A percentile compares a stretch with the other conserved stretches of the same genome.
These are phyloP conservation scores for Anguilla japonica DNA, from an alignment of 2,113 vertebrate genomes.

Conservation along the genomic window DNA sequence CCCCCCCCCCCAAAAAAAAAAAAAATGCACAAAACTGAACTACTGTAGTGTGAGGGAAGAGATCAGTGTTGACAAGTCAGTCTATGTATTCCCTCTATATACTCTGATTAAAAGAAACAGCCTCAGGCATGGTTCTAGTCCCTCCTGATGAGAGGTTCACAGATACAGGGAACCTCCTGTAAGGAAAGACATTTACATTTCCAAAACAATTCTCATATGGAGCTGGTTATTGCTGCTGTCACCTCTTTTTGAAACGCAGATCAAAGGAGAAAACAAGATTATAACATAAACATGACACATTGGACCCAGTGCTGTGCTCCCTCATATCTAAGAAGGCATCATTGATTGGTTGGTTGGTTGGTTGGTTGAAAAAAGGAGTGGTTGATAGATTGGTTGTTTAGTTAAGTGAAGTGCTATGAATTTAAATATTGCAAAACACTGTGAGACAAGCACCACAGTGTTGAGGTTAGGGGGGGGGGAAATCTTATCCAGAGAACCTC, in stretches of 20 bases:
- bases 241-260: not conserved
- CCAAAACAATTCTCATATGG: not conserved
- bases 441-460: too few relatives aligned
- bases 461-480: too few relatives aligned
- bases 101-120: not conserved
- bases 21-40: conserved; percentile 27
- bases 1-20: too few relatives aligned
- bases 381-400: too few relatives aligned
- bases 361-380: too few relatives aligned
- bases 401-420: too few relatives aligned
- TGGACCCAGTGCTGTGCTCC: not conserved
- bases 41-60: conserved; percentile 22
- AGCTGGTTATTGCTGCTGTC: not conserved
- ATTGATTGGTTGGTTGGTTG: too few relatives aligned
- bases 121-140: not conserved
- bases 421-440: too few relatives aligned
- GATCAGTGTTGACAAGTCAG: conserved; percentile 35
- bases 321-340: not conserved
- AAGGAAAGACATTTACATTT: not conserved
- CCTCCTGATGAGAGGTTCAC: not conserved
- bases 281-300: not conserved
- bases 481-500: too few relatives aligned
- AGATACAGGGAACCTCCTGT: not conserved
- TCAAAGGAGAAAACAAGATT: not conserved
- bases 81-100: not conserved